Evolutionary conservation across 2,113 vertebrate species (phyloP).

Genomic region (Gallinago undulata): DNA sequence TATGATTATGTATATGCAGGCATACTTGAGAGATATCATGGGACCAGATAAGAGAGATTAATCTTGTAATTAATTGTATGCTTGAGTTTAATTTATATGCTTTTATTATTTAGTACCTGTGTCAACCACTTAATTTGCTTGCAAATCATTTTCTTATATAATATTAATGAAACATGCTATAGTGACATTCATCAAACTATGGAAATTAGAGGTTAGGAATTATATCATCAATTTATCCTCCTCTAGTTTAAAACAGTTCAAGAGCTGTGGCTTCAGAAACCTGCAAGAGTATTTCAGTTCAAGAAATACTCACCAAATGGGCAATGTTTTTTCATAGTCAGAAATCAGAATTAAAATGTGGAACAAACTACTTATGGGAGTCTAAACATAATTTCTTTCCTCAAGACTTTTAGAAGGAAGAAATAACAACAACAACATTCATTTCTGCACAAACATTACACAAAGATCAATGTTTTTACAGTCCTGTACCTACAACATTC

Average conservation of each 20-base stretch:
- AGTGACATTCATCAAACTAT: conserved; percentile 47
- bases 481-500: background rate
- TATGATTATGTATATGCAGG: background rate
- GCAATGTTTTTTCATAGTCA: background rate
- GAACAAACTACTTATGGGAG: background rate
- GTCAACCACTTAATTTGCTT: conserved; percentile 62
- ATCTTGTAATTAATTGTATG: conserved; percentile 38
- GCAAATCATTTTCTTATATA: conserved; percentile 36
- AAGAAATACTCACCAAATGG: background rate
- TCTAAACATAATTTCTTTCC: background rate
- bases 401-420: background rate
- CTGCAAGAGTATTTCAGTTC: background rate
- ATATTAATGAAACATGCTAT: conserved; percentile 49
- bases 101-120: conserved; percentile 64
- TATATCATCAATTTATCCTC: background rate
- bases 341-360: background rate
- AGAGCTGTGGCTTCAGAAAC: background rate
- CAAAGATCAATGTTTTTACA: background rate
- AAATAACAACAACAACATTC: background rate
- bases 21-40: background rate
- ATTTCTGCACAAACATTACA: background rate
- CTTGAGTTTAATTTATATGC: conserved; percentile 51
- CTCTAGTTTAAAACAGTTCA: background rate
- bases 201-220: conserved; percentile 43
- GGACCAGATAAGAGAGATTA: background rate